Conservation (phyloP, 1,140 invertebrate genomes). For the Spodoptera frugiperda region DNA sequence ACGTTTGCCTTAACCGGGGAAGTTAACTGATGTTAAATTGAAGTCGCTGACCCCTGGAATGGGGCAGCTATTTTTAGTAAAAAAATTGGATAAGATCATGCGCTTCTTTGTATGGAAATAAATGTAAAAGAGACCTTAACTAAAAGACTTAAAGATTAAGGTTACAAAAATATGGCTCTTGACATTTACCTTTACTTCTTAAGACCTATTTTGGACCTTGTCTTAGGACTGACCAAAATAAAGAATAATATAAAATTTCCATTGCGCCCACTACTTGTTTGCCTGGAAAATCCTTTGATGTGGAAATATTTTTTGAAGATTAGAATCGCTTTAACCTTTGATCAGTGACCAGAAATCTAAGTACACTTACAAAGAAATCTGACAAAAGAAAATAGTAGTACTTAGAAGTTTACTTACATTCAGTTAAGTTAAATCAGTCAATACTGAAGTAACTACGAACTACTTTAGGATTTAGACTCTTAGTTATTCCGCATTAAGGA, state of each 20-base stretch:
- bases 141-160: too few species aligned
- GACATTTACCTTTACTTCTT: neutral
- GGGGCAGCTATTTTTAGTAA: neutral
- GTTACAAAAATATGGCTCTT: neutral
- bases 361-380: neutral
- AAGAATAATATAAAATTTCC: neutral
- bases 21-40: slow-evolving; percentile 19
- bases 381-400: neutral
- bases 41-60: neutral
- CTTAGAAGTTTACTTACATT: too few species aligned
- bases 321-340: slow-evolving; percentile 7
- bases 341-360: slow-evolving; percentile 3
- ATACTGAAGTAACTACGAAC: too few species aligned
- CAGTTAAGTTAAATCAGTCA: too few species aligned
- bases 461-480: too few species aligned
- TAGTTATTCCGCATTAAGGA: too few species aligned
- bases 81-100: too few species aligned
- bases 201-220: neutral
- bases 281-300: neutral
- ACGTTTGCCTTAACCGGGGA: neutral
- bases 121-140: too few species aligned
- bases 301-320: slow-evolving; percentile 1
- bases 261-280: neutral
- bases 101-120: too few species aligned
- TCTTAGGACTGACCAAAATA: neutral